These are phyloP conservation scores for Melanogrammus aeglefinus DNA, from an alignment of 2,797 vertebrate species.

Conservation along the genomic window DNA sequence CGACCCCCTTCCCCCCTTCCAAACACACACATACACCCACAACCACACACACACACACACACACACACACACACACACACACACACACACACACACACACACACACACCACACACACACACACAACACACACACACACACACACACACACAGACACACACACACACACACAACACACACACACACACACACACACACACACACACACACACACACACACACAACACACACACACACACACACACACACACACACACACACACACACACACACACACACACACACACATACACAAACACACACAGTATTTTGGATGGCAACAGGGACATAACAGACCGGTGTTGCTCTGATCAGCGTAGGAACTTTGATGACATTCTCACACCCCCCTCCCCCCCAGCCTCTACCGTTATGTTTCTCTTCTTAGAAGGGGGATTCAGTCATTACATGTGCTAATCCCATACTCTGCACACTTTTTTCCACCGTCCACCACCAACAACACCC, in stretches of 20 bases:
- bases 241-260: too few species aligned
- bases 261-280: too few species aligned
- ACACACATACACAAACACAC: neutral
- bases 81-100: too few species aligned
- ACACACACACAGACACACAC: too few species aligned
- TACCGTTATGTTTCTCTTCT: neutral
- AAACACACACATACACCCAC: neutral
- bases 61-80: neutral
- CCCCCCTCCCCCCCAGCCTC: neutral
- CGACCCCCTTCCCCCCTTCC: too few species aligned
- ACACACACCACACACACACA: neutral
- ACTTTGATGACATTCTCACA: conserved; percentile 3
- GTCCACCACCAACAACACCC: neutral
- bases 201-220: neutral
- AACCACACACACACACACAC: neutral
- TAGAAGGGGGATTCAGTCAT: neutral
- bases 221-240: too few species aligned
- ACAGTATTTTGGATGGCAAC: neutral
- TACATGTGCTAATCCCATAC: neutral
- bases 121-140: neutral
- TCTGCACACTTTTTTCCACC: neutral
- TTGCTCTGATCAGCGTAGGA: neutral
- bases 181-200: too few species aligned
- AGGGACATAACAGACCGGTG: neutral
- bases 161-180: too few species aligned